Evolutionary conservation across 1,140 invertebrate genomes (phyloP).

Genomic region (Melipona quadrifasciata): DNA sequence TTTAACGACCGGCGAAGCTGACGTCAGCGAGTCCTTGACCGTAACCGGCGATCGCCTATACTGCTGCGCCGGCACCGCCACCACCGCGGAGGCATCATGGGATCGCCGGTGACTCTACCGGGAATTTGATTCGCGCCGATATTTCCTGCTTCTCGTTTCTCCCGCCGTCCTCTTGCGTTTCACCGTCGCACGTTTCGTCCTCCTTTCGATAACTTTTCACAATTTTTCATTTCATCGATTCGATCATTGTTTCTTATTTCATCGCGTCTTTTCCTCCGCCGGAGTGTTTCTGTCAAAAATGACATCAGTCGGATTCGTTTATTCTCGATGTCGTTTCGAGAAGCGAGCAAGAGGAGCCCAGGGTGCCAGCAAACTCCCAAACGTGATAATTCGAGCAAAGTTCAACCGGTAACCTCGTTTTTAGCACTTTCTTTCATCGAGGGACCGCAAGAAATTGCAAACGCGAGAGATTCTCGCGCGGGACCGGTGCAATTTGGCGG

Average conservation of each 20-base stretch:
- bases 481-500: slow-evolving; percentile 35
- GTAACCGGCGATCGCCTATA: slow-evolving; percentile 56
- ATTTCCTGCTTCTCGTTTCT: slow-evolving; percentile 41
- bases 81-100: slow-evolving; percentile 21
- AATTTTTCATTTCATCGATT: not conserved
- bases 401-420: not conserved
- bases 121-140: slow-evolving; percentile 52
- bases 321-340: not conserved
- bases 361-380: not conserved
- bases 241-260: not conserved
- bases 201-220: not conserved
- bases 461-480: not conserved
- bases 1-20: slow-evolving; percentile 63
- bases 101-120: slow-evolving; percentile 40
- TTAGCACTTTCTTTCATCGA: not conserved
- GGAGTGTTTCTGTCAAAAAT: not conserved
- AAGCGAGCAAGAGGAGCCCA: not conserved
- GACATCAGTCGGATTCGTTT: not conserved
- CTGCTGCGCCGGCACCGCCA: slow-evolving; percentile 14
- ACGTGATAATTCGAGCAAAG: not conserved
- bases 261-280: not conserved
- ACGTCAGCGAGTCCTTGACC: slow-evolving; percentile 66
- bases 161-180: not conserved
- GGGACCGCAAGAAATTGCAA: not conserved
- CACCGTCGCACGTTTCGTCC: not conserved